phyloP scores from a whole-genome alignment of 2,113 vertebrate species.

The Erythrocercus mccallii region DNA sequence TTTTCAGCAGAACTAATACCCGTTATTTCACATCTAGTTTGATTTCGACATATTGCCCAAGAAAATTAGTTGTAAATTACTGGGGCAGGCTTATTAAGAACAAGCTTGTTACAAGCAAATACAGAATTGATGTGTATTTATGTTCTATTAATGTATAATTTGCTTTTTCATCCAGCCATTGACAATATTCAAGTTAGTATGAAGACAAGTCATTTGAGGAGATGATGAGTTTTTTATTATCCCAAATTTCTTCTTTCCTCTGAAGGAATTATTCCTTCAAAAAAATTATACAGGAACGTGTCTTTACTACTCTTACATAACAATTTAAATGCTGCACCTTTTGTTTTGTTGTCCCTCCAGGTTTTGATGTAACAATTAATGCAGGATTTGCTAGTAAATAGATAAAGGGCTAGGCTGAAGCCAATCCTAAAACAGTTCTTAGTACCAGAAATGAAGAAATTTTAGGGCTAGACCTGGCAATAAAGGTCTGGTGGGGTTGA shows the following conservation, averaged over 20 bases:
- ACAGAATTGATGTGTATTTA: not conserved
- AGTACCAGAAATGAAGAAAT: not conserved
- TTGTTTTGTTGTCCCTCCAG: not conserved
- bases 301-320: not conserved
- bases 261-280: not conserved
- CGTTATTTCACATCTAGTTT: not conserved
- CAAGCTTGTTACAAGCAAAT: not conserved
- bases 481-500: not conserved
- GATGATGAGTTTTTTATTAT: not conserved
- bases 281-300: not conserved
- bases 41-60: not conserved
- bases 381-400: not conserved
- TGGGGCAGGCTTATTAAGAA: not conserved
- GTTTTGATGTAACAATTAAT: not conserved
- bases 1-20: not conserved
- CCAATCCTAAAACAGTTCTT: not conserved
- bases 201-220: not conserved
- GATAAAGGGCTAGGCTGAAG: not conserved
- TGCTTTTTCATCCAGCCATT: not conserved
- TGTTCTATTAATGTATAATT: not conserved
- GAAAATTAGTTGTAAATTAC: not conserved
- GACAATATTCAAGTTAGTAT: not conserved
- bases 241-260: not conserved
- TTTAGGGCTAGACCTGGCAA: not conserved
- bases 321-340: not conserved